Evolutionary conservation across 2,113 vertebrate species (phyloP), one percentile per base, ranked within the genome.

Genomic region (Eretmochelys imbricata): DNA sequence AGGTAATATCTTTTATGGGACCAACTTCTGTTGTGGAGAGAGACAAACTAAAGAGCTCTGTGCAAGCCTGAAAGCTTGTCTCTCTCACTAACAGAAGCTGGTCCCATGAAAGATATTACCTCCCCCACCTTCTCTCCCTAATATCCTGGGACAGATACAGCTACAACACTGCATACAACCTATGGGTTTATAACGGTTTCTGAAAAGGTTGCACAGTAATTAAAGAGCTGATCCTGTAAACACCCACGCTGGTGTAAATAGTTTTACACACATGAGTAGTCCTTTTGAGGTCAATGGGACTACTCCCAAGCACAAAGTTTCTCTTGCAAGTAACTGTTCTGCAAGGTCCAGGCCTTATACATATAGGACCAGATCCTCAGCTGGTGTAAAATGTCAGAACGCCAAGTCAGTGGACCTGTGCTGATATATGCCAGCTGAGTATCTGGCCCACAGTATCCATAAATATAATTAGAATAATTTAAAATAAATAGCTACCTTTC

Each of bases 381-480:
- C 1, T 1, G 54, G 17, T 20, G 65, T 38, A 38, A 69, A 35
- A 35, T 19, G 12, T 12, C 11, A 4, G 8, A 0, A 3, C 17
- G 55, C 65, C 0, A 0, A 0, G 0, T 59, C 49, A 57, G 69
- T 72, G 92, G 59, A 42, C 57, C 0, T 0, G 79, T 42, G 84
- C 5, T 9, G 12, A 42, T n/a, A 82, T 91, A 82, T 62, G 87
- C 22, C 59, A 93, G 5, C 16, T 50, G 62, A 38, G 42, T 46
- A 85, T 69, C 82, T 53, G 53, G 79, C 82, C 88, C 46, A 78
- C 29, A 88, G 62, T 91, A 72, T 35, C 89, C 25, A 0, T 57
- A 78, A 93, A 94, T 93, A 87, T 31, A 94, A 88, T 85, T 35
- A 78, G 91, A 94, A 76, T 50, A 88, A 94, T 93, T 94, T 51